These are phyloP conservation scores for Gambusia affinis DNA, from an alignment of 2,113 vertebrate genomes.

Conservation along the genomic window DNA sequence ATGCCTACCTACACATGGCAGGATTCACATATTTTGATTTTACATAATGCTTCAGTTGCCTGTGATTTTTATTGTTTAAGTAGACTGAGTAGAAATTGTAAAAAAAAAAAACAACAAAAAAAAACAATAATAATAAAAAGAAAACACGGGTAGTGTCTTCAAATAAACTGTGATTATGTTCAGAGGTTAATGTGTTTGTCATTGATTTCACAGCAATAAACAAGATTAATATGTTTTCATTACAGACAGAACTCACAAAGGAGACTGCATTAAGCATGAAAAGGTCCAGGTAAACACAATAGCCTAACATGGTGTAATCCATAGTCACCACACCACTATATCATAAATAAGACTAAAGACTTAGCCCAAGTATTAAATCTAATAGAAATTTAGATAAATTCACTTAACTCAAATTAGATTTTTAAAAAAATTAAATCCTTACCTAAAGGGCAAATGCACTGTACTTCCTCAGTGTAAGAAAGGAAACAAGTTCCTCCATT, in stretches of 20 bases:
- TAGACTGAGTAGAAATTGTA: conserved; percentile 9
- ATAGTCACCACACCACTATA: background rate
- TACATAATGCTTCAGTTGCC: conserved; percentile 41
- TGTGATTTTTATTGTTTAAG: conserved; percentile 24
- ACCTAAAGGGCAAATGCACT: conserved; percentile 78
- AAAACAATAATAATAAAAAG: background rate
- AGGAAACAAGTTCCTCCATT: conserved; percentile 76
- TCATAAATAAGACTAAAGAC: background rate
- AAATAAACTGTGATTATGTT: conserved; percentile 14
- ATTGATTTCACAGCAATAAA: conserved; percentile 35
- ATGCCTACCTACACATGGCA: conserved; percentile 35
- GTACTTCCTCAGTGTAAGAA: conserved; percentile 57
- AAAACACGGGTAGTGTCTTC: background rate
- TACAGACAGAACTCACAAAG: conserved; percentile 15
- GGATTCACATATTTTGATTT: conserved; percentile 42
- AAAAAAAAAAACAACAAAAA: conserved; percentile 12
- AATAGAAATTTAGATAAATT: conserved; percentile 2
- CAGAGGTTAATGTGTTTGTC: conserved; percentile 12
- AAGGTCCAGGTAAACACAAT: conserved; percentile 6
- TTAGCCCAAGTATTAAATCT: conserved; percentile 5
- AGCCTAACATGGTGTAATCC: background rate
- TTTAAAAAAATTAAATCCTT: conserved; percentile 25
- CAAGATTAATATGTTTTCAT: conserved; percentile 30
- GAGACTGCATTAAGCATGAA: conserved; percentile 17
- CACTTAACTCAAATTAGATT: background rate